Base-by-base conservation (phyloP, 1,140 invertebrate genomes). In the Lepidurus apus region DNA sequence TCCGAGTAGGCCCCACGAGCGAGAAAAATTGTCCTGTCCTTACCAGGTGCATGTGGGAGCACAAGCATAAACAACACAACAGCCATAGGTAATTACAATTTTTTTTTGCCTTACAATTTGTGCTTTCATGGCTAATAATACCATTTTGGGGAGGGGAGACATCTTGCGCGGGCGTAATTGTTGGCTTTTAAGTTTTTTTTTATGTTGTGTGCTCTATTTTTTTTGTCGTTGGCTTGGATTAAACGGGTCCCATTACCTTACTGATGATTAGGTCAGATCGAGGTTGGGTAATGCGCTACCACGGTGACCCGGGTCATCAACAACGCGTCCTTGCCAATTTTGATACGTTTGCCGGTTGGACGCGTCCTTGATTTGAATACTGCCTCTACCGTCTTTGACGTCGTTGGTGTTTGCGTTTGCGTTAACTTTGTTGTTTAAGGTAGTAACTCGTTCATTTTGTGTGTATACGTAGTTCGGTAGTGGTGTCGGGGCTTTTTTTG, bases 401-500 rank as follows among this genome's bases (percentile, higher is more conserved):
- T 65, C 13, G 53, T 65, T 13, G 53, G 53, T 65, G 53, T 21
- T 65, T 65, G 53, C 53, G 53, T 65, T 65, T 65, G 13, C 53
- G 53, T 65, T 65, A 65, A 65, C 53, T 65, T 65, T 65, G 53
- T 65, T 65, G 53, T 65, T 65, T 65, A 65, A 65, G 53, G 53
- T 65, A 65, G 53, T 65, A 65, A 65, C 73, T 43, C 42, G 34
- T 74, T 74, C 43, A 74, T 74, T 79, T 42, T 44, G 65, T 17
- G 75, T 73, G 21, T 42, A 17, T 24, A 44, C 45, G 44, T n/a
- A 44, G 47, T 24, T 45, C 26, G 44, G 73, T 44, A 44, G 73
- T 74, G 74, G 78, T 74, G 75, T 75, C 21, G 74, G 74, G 73
- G 73, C 74, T 79, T 45, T 73, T 24, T 42, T 73, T 73, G 53